phyloP scores from a whole-genome alignment of 2,888 invertebrate species.

The Agrotis exclamationis region DNA sequence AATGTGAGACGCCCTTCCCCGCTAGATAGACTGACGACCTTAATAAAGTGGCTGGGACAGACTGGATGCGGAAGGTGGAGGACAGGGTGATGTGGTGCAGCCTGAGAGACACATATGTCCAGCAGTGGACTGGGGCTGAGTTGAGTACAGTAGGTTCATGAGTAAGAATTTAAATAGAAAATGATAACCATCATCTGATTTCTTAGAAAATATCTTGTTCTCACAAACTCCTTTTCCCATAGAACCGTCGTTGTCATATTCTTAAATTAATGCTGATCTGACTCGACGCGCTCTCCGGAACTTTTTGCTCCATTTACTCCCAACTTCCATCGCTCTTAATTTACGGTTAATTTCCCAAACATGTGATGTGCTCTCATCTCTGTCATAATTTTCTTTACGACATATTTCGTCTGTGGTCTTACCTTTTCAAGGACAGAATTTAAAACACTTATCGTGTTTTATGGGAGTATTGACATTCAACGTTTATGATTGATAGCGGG shows the following conservation, averaged over 20 bases:
- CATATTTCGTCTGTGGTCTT: slow-evolving; percentile 15
- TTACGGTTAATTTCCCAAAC: slow-evolving; percentile 31
- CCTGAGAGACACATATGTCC: no score
- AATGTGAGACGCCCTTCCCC: no score
- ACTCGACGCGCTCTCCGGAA: slow-evolving; percentile 18
- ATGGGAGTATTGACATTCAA: background rate
- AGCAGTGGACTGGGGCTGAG: no score
- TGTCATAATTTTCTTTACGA: slow-evolving; percentile 26
- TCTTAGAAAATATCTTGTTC: background rate
- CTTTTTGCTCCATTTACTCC: slow-evolving; percentile 26
- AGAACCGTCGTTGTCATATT: background rate
- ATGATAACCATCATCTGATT: background rate
- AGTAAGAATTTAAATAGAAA: no score
- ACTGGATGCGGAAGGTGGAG: no score
- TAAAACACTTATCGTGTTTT: slow-evolving; percentile 8
- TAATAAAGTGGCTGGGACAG: no score
- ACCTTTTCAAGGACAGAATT: slow-evolving; percentile 14
- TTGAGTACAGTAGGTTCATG: no score
- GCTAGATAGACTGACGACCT: no score
- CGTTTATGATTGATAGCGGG: background rate
- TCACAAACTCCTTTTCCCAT: background rate
- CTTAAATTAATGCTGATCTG: slow-evolving; percentile 15
- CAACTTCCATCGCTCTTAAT: slow-evolving; percentile 25
- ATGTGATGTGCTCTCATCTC: slow-evolving; percentile 34
- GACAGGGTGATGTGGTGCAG: no score